A percentile compares a stretch with the other conserved stretches of the same genome.
These are phyloP conservation scores for Oplegnathus fasciatus DNA, from an alignment of 2,113 vertebrate species.

Conservation along the genomic window DNA sequence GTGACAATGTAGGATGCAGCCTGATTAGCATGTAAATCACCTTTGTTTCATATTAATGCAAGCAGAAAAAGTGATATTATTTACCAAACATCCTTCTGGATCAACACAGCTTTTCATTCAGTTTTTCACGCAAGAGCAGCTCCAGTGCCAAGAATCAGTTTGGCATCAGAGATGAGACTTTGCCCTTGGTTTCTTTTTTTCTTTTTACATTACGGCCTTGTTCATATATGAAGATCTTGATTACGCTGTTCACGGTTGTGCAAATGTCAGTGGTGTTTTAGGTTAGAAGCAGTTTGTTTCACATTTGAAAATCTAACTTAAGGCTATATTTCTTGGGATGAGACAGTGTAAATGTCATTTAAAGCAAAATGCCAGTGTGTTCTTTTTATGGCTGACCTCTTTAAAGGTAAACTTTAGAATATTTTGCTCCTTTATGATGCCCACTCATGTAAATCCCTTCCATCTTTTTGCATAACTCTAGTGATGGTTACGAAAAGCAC, in stretches of 20 bases:
- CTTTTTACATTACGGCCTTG: conserved; percentile 8
- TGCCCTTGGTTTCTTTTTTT: not conserved
- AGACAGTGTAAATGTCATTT: conserved; percentile 69
- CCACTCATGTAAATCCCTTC: not conserved
- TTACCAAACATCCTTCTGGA: conserved; percentile 15
- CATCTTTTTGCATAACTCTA: not conserved
- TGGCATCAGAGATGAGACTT: conserved; percentile 15
- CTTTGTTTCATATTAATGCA: conserved; percentile 25
- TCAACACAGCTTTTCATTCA: conserved; percentile 2
- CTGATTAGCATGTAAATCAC: conserved; percentile 21
- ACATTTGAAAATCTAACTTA: conserved; percentile 60
- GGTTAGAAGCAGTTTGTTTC: conserved; percentile 66
- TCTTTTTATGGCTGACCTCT: conserved; percentile 64
- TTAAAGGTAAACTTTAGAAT: conserved; percentile 54
- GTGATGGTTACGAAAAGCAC: not conserved
- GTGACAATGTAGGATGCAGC: not conserved
- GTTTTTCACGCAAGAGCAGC: conserved; percentile 10
- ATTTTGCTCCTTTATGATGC: conserved; percentile 22
- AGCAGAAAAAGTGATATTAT: conserved; percentile 16
- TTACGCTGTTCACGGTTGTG: conserved; percentile 18
- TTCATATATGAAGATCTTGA: conserved; percentile 24
- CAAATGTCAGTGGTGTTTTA: conserved; percentile 70
- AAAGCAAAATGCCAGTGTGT: conserved; percentile 71
- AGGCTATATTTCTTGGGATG: conserved; percentile 55
- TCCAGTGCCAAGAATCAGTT: conserved; percentile 33